Evolutionary conservation across 2,113 vertebrate genomes (phyloP), one percentile per base, ranked within the genome.

Genomic region (Sisor rabdophorus): DNA sequence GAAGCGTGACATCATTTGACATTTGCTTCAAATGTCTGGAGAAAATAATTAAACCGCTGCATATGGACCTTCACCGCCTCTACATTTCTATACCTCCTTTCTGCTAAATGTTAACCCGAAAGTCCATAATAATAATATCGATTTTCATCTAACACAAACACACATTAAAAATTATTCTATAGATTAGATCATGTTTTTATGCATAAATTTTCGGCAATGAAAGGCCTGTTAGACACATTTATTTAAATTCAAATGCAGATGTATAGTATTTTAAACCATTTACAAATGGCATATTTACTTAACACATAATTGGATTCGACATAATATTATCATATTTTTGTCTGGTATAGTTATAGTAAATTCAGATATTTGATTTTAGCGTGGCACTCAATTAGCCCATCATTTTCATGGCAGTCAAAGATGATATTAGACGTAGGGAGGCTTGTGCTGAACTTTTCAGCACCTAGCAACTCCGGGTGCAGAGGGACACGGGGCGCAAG

Each of bases 1-100:
- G 69, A 75, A 75, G 65, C 73, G 73, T 85, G 81, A 85, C 80
- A 84, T 85, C 80, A 79, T 84, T 81, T 88, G 85, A 87, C 82
- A 87, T 88, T 88, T 88, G 81, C 83, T 78, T 80, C 28, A 69
- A 81, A 77, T 77, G 70, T 60, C 76, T 71, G 48, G 56, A 67
- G 80, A 79, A 79, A 71, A 67, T 61, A 73, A 68, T 67, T 73
- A 48, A 68, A 19, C 53, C 68, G 80, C 58, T 78, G 67, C 73
- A 68, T 67, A 69, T 47, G 76, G 71, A 71, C 67, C 52, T 56
- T 53, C 15, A 75, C 71, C 72, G 70, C 61, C 76, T 30, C 64
- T 59, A 59, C 52, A 74, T 69, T 61, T 71, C 61, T 73, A 69
- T 52, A 30, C 32, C 28, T 75, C 58, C 75, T 77, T 85, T 79